Percentiles rank a stretch among this genome's conserved stretches.
These are phyloP conservation scores for Notiomystis cincta DNA, from an alignment of 2,113 vertebrate genomes.

Conservation along the genomic window DNA sequence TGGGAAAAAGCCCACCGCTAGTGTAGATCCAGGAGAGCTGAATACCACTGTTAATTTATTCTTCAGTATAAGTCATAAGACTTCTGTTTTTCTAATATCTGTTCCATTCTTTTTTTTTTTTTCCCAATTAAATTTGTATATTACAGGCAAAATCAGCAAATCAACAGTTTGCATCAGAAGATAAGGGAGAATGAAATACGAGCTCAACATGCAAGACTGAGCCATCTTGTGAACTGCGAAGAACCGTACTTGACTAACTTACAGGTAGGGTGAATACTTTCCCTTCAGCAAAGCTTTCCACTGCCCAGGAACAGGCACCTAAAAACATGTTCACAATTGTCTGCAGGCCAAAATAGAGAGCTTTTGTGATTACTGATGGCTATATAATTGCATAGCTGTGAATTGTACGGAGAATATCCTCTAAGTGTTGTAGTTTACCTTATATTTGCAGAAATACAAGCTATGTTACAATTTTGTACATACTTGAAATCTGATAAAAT, in stretches of 20 bases:
- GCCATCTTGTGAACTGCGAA: constrained; percentile 79
- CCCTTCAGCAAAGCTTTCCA: neutral
- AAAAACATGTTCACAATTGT: neutral
- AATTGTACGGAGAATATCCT: neutral
- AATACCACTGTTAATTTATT: neutral
- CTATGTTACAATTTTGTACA: neutral
- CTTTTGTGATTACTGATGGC: neutral
- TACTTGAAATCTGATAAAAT: neutral
- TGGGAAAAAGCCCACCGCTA: neutral
- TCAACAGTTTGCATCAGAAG: constrained; percentile 85
- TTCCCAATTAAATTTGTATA: neutral
- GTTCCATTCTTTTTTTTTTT: neutral
- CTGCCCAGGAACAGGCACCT: neutral
- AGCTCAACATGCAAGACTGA: constrained; percentile 84
- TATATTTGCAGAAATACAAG: neutral
- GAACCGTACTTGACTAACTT: constrained; percentile 71
- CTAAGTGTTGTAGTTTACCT: neutral
- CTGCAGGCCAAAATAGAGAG: neutral
- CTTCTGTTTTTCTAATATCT: neutral
- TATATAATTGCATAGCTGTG: neutral
- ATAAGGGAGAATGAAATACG: constrained; percentile 89
- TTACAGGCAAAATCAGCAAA: constrained; percentile 93
- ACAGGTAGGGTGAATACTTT: constrained; percentile 74
- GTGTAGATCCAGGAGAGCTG: neutral
- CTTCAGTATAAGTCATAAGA: neutral